Evolutionary conservation across 2,113 vertebrate species (phyloP), one percentile per base, ranked within the genome.

Genomic region (rat (Rattus norvegicus)): DNA sequence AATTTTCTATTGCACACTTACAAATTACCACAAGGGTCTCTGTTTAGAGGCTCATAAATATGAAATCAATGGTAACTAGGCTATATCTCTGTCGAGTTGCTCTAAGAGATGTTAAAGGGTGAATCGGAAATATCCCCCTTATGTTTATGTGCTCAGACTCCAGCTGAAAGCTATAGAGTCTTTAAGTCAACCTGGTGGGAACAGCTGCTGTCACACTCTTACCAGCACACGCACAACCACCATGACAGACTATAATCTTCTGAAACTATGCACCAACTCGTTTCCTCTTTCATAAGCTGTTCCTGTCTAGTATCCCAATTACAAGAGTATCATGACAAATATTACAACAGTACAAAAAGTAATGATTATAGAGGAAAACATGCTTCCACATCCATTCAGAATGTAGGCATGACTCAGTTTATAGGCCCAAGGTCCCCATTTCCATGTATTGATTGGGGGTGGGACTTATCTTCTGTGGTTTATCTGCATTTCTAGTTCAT

Each of bases 1-100:
- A 90, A 75, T 86, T 80, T 90, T 90, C 56, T 89, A 93, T 30
- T 67, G 63, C 91, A 36, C 76, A 52, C 65, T 72, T 92, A 92
- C 12, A 85, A 84, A 47, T 65, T 65, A 49, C 9, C 30, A 86
- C 47, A 83, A n/a, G 43, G 72, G 80, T 93, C 83, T 89, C 56
- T 80, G n/a, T 54, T 92, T 85, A 88, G 17, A 73, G 13, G 65
- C 73, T 96, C 69, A 87, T 87, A 70, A 92, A 26, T 43, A 91
- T 72, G 52, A 76, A 84, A 93, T 65, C 63, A 94, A 33, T 93
- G 86, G 56, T 65, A 52, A 69, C 0, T 22, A 94, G 72, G 22
- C 43, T 80, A 7, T 79, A 49, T 75, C 65, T 26, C 69, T 59
- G n/a, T 87, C 26, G 39, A 52, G 63, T 63, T 49, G 75, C n/a